A percentile compares a stretch with the other conserved stretches of the same genome.
phyloP scores from a whole-genome alignment of 2,888 invertebrate species.

The Mythimna albipuncta region DNA sequence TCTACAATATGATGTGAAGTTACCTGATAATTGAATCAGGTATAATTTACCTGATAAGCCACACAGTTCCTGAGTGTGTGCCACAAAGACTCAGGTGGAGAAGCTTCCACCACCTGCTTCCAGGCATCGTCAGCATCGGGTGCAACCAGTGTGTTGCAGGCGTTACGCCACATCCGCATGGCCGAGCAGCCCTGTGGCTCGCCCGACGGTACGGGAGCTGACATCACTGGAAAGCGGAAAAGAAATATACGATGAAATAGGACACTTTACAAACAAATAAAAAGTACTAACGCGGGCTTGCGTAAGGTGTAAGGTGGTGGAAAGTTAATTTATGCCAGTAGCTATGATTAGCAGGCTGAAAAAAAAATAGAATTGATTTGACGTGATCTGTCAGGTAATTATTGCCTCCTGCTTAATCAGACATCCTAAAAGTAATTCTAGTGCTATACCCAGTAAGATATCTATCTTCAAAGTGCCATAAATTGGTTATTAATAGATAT shows the following conservation, averaged over 20 bases:
- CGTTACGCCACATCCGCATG: constrained; percentile 82
- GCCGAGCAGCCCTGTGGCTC: constrained; percentile 80
- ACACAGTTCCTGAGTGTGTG: constrained; percentile 85
- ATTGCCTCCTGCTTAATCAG: background rate
- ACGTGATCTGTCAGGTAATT: background rate
- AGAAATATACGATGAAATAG: too few relatives aligned
- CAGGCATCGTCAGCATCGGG: constrained; percentile 80
- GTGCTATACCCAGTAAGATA: too few relatives aligned
- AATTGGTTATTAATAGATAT: background rate
- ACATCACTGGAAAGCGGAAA: constrained; percentile 44
- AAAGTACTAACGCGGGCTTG: too few relatives aligned
- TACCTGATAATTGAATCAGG: background rate
- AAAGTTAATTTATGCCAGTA: too few relatives aligned
- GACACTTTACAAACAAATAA: too few relatives aligned
- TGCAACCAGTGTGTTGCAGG: constrained; percentile 79
- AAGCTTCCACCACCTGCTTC: constrained; percentile 75
- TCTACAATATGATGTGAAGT: background rate
- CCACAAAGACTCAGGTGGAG: constrained; percentile 81
- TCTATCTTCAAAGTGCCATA: background rate
- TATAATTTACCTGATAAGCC: constrained; percentile 79
- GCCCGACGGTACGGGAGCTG: constrained; percentile 66
- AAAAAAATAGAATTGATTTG: too few relatives aligned
- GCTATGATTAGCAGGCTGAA: background rate
- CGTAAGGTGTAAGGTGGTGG: too few relatives aligned
- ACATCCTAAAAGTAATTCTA: background rate